Evolutionary conservation across 2,797 vertebrate species (phyloP), one percentile per base, ranked within the genome.

Genomic region (Crocodylus rhombifer): DNA sequence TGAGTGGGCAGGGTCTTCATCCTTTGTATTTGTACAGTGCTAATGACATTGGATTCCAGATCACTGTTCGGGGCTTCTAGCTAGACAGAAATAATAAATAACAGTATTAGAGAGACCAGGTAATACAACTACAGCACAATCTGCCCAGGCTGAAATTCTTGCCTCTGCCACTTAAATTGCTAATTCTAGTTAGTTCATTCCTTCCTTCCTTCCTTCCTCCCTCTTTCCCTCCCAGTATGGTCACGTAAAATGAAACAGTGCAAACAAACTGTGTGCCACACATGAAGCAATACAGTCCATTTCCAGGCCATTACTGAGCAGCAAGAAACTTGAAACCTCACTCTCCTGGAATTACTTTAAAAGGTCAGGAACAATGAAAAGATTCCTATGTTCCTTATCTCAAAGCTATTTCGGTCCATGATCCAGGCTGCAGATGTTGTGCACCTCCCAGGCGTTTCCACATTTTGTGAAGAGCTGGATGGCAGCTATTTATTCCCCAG

Each of bases 371-470:
- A 12, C 18, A 86, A 9, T 5, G 30, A 73, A 30, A 85, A 7
- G 3, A 36, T 60, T 77, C 28, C 93, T 63, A 28, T 20, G 28
- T 69, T 42, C 78, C 80, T 93, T 86, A 33, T 89, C 87, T 80
- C 57, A 51, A 16, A 74, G 69, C 62, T 95, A 90, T 95, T 96
- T 93, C 75, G 90, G 80, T 80, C 91, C 80, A 58, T 51, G 33
- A 3, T 14, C 61, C 76, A 58, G 64, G 65, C 74, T 86, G 83
- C 82, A 93, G 69, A 74, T 56, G 17, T 78, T 87, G 60, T 83
- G 80, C 82, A 83, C 93, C 90, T 87, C 20, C 71, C 79, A 63
- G 82, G 75, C 89, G 85, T 95, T 94, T 79, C 26, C 79, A 4
- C 16, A 23, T 79, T 64, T 67, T 33, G 21, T 42, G 14, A 26